Evolutionary conservation across 2,888 invertebrate genomes (phyloP).

Genomic region (Anodontia alba): DNA sequence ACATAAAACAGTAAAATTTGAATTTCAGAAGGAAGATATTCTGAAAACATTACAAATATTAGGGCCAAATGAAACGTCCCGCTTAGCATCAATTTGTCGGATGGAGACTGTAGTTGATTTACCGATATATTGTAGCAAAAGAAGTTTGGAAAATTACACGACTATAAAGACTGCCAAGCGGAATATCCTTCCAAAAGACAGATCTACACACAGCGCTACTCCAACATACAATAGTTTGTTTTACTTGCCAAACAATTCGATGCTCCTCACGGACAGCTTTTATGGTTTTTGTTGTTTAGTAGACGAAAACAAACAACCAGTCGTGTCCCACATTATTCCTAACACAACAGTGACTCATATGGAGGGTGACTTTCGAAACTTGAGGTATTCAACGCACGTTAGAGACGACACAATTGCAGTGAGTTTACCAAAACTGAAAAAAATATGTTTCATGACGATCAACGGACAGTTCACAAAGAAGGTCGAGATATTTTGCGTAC

Average conservation of each 20-base stretch:
- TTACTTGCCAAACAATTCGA: background rate
- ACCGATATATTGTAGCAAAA: too few species aligned
- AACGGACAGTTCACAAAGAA: background rate
- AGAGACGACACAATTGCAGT: background rate
- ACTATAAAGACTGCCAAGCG: too few species aligned
- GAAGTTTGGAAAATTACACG: too few species aligned
- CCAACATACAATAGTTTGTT: background rate
- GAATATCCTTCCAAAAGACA: background rate
- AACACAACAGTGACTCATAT: too few species aligned
- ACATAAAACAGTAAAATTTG: background rate
- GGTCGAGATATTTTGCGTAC: background rate
- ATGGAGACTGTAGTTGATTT: background rate
- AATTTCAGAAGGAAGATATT: background rate
- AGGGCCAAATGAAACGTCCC: background rate
- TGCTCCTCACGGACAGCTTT: background rate
- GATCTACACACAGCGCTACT: background rate
- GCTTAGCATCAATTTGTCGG: background rate
- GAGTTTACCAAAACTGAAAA: background rate
- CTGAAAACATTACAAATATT: background rate
- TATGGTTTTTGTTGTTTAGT: background rate
- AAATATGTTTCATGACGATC: background rate
- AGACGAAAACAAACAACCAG: background rate
- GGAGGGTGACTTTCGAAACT: background rate
- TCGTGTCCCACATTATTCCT: background rate
- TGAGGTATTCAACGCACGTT: background rate